A percentile compares a stretch with the other conserved stretches of the same genome.
phyloP scores from a whole-genome alignment of 92 coral and sea anemone genomes.

The Palythoa caribaeorum region DNA sequence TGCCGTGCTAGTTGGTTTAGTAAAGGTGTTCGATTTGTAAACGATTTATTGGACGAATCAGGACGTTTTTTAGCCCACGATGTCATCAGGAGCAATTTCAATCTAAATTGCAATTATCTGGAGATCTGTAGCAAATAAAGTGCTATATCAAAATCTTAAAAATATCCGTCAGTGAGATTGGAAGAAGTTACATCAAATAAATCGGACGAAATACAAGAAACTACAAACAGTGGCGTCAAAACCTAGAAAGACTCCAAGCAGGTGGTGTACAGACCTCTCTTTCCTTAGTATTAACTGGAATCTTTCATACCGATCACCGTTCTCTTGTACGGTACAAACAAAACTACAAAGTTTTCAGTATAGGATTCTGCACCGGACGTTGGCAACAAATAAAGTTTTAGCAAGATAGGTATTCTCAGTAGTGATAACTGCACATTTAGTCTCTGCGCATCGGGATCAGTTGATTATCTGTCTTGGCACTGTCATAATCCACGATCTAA shows the following conservation, averaged over 20 bases:
- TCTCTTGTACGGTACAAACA: slow-evolving; percentile 19
- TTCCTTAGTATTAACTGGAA: slow-evolving; percentile 39
- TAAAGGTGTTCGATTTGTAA: slow-evolving; percentile 35
- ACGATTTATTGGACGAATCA: slow-evolving; percentile 31
- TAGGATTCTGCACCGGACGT: background rate
- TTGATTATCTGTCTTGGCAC: slow-evolving; percentile 47
- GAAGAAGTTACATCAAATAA: slow-evolving; percentile 42
- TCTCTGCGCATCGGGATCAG: slow-evolving; percentile 34
- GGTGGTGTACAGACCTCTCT: slow-evolving; percentile 26
- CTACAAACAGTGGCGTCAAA: slow-evolving; percentile 28
- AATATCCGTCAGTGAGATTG: slow-evolving; percentile 42
- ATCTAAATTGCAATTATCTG: slow-evolving; percentile 14
- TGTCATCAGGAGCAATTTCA: slow-evolving; percentile 22
- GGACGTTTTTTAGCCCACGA: slow-evolving; percentile 28
- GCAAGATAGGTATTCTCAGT: slow-evolving; percentile 43
- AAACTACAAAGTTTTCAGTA: background rate
- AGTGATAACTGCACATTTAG: slow-evolving; percentile 27
- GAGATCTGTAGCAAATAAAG: slow-evolving; percentile 34
- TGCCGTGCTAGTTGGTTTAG: slow-evolving; percentile 26
- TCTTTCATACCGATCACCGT: slow-evolving; percentile 20
- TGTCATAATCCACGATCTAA: slow-evolving; percentile 12
- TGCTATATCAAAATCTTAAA: slow-evolving; percentile 43
- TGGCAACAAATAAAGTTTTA: slow-evolving; percentile 40
- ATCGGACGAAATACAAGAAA: slow-evolving; percentile 15
- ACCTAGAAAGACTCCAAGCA: slow-evolving; percentile 37